Conservation (phyloP, 2,113 vertebrate genomes). For the Ochotona curzoniae region DNA sequence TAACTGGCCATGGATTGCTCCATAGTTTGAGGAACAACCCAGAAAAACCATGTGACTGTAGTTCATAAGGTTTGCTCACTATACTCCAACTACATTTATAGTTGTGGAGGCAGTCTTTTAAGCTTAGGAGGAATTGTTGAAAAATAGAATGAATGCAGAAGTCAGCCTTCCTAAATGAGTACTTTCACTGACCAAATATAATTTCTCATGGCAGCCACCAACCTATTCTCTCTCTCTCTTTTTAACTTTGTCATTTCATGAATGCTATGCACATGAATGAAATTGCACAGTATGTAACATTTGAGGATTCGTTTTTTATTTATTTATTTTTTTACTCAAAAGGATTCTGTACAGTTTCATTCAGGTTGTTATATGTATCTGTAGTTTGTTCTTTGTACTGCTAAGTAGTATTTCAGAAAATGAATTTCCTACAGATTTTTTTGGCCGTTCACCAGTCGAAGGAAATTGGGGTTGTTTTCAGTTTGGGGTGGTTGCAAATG, state of each 20-base stretch:
- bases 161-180: not conserved
- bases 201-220: not conserved
- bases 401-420: not conserved
- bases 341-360: not conserved
- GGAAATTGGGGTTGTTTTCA: not conserved
- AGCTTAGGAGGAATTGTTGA: not conserved
- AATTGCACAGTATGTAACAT: not conserved
- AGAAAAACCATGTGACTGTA: not conserved
- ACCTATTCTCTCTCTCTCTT: not conserved
- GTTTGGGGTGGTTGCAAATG: not conserved
- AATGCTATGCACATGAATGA: not conserved
- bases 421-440: not conserved
- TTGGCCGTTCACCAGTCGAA: not conserved
- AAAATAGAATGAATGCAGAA: constrained; percentile 38
- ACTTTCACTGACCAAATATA: not conserved
- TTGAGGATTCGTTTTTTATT: not conserved
- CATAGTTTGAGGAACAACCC: not conserved
- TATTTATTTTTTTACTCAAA: not conserved
- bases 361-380: not conserved
- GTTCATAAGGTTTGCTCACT: not conserved
- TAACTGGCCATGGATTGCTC: not conserved
- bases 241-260: constrained; percentile 27
- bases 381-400: not conserved
- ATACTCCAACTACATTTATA: not conserved
- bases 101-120: not conserved